A percentile compares a stretch with the other conserved stretches of the same genome.
These are phyloP conservation scores for Aphelocoma coerulescens DNA, from an alignment of 2,113 vertebrate genomes.

Conservation along the genomic window DNA sequence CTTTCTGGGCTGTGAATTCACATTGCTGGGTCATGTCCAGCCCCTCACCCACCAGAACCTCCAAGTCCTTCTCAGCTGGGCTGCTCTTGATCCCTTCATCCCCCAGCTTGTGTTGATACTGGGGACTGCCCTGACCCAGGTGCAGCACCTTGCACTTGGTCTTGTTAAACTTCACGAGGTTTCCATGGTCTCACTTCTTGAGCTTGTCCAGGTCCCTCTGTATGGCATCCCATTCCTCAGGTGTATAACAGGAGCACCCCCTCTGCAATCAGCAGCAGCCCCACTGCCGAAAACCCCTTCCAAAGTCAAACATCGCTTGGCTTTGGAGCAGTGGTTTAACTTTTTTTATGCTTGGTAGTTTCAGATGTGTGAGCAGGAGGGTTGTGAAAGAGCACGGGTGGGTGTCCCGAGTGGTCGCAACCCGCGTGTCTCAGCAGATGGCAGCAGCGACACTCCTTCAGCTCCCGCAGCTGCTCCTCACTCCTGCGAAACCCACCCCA, in stretches of 20 bases:
- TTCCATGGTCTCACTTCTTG: neutral
- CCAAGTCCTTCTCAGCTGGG: neutral
- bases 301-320: neutral
- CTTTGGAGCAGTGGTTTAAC: neutral
- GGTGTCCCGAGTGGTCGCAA: neutral
- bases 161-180: neutral
- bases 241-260: no score
- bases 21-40: neutral
- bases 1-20: neutral
- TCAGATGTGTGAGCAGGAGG: neutral
- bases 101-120: neutral
- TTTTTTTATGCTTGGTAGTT: neutral
- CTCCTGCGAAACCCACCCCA: neutral
- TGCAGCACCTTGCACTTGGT: neutral
- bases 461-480: neutral
- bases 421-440: neutral
- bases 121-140: accelerated
- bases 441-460: neutral
- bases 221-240: neutral
- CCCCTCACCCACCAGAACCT: neutral
- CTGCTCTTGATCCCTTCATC: neutral
- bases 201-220: neutral
- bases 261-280: neutral
- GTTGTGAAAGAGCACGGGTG: neutral
- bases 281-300: neutral